Evolutionary conservation across 2,797 vertebrate species (phyloP), one percentile per base, ranked within the genome.

Genomic region (Emys orbicularis): DNA sequence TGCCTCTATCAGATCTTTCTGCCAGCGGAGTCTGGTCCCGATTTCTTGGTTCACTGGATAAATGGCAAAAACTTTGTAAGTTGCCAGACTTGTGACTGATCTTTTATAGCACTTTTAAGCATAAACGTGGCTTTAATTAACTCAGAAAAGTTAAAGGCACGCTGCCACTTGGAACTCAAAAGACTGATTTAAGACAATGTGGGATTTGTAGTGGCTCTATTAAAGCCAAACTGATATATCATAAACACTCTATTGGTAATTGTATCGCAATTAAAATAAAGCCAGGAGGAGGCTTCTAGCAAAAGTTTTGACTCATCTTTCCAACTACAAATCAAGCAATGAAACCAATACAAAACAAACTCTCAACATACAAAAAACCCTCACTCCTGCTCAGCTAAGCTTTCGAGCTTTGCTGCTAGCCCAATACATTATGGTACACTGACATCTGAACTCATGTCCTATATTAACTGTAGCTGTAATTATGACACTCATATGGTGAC

Each of bases 261-360:
- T 47, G 82, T 23, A 85, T 41, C 8, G 11, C 79, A 83, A 72
- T 57, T 81, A 86, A 93, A 94, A 84, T 18, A 87, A 72, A 47
- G 25, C 41, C 25, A 77, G 9, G 44, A 44, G 41, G 41, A 10
- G 29, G 86, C 85, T 90, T 83, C 57, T 77, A 88, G 47, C 53
- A 77, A 77, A 27, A 47, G 79, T n/a, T 61, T 81, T 84, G 12
- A 84, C 76, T 81, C 0, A 0, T 81, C 52, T 86, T 90, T 96
- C 44, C 86, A 79, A 94, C 57, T 74, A 82, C 8, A 94, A 93
- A 92, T 65, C 41, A 54, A 54, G 86, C 72, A 88, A n/a, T 47
- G 4, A 77, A 77, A 49, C 13, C 7, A 49, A 77, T 23, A 72
- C n/a, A 77, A 31, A 49, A 44, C 41, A 92, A 92, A 82, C 52